Evolutionary conservation across 2,113 vertebrate genomes (phyloP), one percentile per base, ranked within the genome.

Genomic region (Dipodomys ordii): DNA sequence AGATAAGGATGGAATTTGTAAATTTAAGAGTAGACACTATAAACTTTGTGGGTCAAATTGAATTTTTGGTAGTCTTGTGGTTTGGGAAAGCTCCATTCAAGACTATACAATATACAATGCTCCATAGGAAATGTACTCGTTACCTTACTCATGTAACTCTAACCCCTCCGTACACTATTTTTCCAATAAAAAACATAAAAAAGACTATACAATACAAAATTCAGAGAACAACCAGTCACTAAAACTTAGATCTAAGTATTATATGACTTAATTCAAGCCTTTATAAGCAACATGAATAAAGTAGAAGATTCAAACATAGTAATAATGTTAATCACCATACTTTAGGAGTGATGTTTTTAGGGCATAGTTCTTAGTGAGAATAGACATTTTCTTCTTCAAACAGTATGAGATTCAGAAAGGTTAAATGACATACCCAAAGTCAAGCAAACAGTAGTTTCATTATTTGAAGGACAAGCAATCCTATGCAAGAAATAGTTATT

Each of bases 31-130:
- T 27, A 93, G 87, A 57, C 44, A 64, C 2, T 87, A 6, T 93
- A 94, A 93, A 92, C 28, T 86, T 79, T 68, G 32, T 11, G 32
- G n/a, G n/a, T 65, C 82, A 95, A 92, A 78, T 39, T 71, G 22
- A 84, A 82, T 46, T 95, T 91, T 71, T 71, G 76, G 23, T 60
- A 25, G 23, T 46, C 83, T 77, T 62, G 32, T 20, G 5, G n/a
- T 83, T 92, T 92, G 69, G 28, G 71, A 90, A 94, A 83, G 2
- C 25, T 83, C 46, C 28, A 83, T 76, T 85, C 76, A 67, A 72
- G 60, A 87, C 23, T 73, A 28, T 35, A 15, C 28, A 46, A 71
- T 44, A 72, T 80, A 39, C 39, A 39, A 39, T 39, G 39, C 39
- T 39, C 39, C 39, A 39, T 39, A 39, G 39, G 39, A 39, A 39